phyloP scores from a whole-genome alignment of 2,113 vertebrate species.

The Ammodytes dubius region DNA sequence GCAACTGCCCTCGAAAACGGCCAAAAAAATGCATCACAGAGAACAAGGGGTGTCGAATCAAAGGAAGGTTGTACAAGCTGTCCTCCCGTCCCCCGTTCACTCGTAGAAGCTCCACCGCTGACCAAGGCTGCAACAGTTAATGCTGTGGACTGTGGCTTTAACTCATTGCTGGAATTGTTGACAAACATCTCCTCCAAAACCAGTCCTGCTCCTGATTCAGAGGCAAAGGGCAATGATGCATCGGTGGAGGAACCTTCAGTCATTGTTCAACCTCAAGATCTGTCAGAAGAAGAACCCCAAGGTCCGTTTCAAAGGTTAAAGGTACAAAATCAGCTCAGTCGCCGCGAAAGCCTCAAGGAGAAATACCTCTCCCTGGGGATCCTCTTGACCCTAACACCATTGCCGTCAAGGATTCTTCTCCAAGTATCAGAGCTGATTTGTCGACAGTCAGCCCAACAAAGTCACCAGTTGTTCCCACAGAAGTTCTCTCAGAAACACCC shows the following conservation, averaged over 20 bases:
- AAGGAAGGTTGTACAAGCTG: fast-evolving
- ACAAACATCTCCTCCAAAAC: not conserved
- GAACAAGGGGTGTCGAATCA: not conserved
- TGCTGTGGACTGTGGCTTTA: not conserved
- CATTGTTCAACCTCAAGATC: not conserved
- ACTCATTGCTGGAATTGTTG: not conserved
- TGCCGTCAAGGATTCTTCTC: too few species aligned
- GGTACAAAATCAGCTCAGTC: too few species aligned
- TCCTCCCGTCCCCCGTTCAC: not conserved
- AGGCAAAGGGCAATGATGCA: not conserved
- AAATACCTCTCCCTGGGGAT: too few species aligned
- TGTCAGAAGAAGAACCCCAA: too few species aligned
- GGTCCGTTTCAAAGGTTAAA: too few species aligned
- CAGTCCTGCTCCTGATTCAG: not conserved
- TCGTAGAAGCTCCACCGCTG: not conserved
- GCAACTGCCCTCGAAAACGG: too few species aligned
- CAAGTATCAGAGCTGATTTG: too few species aligned
- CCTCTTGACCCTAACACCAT: too few species aligned
- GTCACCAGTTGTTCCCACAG: too few species aligned
- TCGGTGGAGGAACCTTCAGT: not conserved
- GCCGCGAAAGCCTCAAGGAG: too few species aligned
- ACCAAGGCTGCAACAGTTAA: too few species aligned
- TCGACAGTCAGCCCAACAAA: too few species aligned
- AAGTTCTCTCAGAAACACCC: not conserved
- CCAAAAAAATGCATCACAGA: not conserved